phyloP scores from a whole-genome alignment of 2,113 vertebrate genomes.

The Mesembrinibis cayennensis region DNA sequence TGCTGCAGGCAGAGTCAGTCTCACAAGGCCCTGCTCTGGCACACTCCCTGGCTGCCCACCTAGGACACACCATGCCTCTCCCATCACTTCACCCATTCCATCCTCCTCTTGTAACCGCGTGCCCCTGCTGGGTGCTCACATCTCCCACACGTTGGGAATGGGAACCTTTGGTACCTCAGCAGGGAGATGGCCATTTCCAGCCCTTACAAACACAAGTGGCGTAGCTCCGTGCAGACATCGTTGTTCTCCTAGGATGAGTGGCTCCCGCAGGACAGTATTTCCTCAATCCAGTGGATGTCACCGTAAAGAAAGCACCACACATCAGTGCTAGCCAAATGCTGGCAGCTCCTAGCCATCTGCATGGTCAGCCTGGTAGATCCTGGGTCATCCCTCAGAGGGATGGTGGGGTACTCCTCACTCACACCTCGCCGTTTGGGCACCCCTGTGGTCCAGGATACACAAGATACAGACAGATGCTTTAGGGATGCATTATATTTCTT shows the following conservation, averaged over 20 bases:
- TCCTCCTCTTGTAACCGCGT: accelerated
- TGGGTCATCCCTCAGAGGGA: not conserved
- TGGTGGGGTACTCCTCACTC: not conserved
- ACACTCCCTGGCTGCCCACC: not conserved
- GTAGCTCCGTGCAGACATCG: accelerated
- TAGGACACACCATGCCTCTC: not conserved
- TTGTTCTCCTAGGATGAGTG: not conserved
- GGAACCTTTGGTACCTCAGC: not conserved
- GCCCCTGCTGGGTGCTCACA: not conserved
- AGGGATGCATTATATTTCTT: not conserved
- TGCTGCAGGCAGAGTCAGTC: not conserved
- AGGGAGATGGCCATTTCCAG: not conserved
- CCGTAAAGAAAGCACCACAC: accelerated
- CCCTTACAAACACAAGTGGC: not conserved
- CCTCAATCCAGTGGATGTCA: not conserved
- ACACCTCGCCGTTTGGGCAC: not conserved
- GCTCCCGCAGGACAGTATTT: not conserved
- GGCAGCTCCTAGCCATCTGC: accelerated
- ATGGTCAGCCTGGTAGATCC: not conserved
- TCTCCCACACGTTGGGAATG: accelerated
- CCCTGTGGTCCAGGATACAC: not conserved
- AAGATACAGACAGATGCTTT: not conserved
- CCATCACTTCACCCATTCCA: not conserved
- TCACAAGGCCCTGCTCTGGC: not conserved
- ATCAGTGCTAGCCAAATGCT: not conserved